Base-by-base conservation (phyloP, 2,113 vertebrate genomes). In the Cyprinus carpio region DNA sequence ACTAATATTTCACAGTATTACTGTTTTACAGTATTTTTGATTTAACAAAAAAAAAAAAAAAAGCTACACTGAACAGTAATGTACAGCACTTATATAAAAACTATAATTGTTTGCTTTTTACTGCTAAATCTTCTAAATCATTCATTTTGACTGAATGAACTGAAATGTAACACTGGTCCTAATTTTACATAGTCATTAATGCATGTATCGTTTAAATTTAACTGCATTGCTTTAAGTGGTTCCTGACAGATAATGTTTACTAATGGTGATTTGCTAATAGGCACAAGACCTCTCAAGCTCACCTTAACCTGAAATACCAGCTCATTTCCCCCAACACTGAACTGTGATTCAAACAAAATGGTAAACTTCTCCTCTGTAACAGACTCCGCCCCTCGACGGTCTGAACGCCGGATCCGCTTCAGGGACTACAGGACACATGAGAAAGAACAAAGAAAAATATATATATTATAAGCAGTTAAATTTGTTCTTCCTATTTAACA, bases 281-380 rank as follows among this genome's bases (percentile, higher is more conserved):
- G 54, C 54, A 20, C 18, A 56, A 6, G 3, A 74, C 1, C n/a
- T 54, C 29, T 25, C 25, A 13, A 27, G 7, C 75, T 92, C 93
- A 99, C 98, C 96, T 99, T 99, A 85, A 99, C 98, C 90, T 99
- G 98, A 91, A 99, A 99, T 54, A 98, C 96, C 6, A 99, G 95
- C 90, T 99, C 98, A 0, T 99, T 99, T 87, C 97, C 96, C 46
- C 98, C 97, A 0, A 99, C 95, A 0, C 98, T 99, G 92, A 99
- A 99, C 91, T 99, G 98, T 0, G 98, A 99, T 91, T 99, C 97
- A 0, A 99, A 99, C 86, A 99, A 94, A 86, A 99, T 97, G 1
- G 98, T 99, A 93, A 99, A 99, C 90, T 99, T 99, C 93, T 99
- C 98, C 84, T 99, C 98, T 0, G 98, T 99, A 89, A 99, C 98